A percentile compares a stretch with the other conserved stretches of the same genome.
Conservation (phyloP, 2,113 vertebrate species). For the Entosphenus tridentatus region DNA sequence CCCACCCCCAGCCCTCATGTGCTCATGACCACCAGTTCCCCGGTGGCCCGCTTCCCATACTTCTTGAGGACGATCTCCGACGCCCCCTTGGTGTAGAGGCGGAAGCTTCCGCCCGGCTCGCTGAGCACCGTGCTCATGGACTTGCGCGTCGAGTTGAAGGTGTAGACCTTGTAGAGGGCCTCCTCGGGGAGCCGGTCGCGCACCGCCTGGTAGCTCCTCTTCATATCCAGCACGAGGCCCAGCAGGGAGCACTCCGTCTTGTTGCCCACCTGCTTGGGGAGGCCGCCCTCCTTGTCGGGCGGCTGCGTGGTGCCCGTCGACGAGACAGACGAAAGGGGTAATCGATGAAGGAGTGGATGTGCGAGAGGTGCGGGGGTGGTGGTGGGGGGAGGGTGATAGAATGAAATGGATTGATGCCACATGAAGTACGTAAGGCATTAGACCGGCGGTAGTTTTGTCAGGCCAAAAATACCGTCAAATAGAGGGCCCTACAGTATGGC, state of each 20-base stretch:
- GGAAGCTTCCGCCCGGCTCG: slow-evolving; percentile 34
- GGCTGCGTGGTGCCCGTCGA: slow-evolving; percentile 28
- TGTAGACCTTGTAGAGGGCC: slow-evolving; percentile 60
- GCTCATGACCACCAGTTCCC: too few relatives aligned
- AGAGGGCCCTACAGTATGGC: too few relatives aligned
- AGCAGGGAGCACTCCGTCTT: slow-evolving; percentile 99
- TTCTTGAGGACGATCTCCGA: slow-evolving; percentile 67
- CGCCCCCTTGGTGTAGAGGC: slow-evolving; percentile 70
- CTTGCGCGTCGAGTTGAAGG: slow-evolving; percentile 64
- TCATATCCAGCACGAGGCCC: slow-evolving; percentile 18
- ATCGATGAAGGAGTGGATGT: too few relatives aligned
- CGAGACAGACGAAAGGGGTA: too few relatives aligned
- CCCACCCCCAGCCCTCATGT: too few relatives aligned
- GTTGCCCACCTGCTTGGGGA: slow-evolving; percentile 89
- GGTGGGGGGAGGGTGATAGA: too few relatives aligned
- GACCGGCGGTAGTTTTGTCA: too few relatives aligned
- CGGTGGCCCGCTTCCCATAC: slow-evolving; percentile 21
- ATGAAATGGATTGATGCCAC: too few relatives aligned
- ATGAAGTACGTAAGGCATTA: too few relatives aligned
- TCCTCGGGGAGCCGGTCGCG: slow-evolving; percentile 33
- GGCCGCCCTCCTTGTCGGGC: slow-evolving; percentile 90
- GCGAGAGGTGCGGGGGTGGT: too few relatives aligned
- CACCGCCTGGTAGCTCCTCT: not conserved
- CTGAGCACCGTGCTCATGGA: slow-evolving; percentile 58
- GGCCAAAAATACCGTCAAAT: too few relatives aligned